Percentiles rank a stretch among this genome's conserved stretches.
Evolutionary conservation across 92 coral and sea anemone genomes (phyloP).

Genomic region (Parazoanthus swiftii): DNA sequence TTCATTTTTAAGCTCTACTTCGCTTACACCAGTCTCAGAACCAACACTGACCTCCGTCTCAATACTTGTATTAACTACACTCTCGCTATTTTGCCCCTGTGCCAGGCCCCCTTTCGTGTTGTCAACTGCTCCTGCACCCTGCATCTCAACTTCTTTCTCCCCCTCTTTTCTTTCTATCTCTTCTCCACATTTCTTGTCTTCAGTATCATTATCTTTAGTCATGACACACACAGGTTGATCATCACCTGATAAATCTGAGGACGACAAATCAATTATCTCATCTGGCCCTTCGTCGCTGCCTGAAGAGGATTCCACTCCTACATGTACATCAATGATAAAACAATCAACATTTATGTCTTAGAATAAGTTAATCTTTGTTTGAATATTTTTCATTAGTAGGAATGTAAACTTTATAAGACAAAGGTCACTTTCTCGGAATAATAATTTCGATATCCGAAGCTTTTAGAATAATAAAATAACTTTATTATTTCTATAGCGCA

Average conservation of each 20-base stretch:
- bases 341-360: too few species aligned
- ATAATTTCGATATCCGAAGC: too few species aligned
- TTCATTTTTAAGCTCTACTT: neutral
- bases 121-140: conserved; percentile 18
- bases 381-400: too few species aligned
- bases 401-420: too few species aligned
- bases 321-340: neutral
- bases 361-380: too few species aligned
- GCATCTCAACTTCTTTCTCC: conserved; percentile 14
- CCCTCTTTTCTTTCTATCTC: conserved; percentile 18
- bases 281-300: conserved; percentile 80
- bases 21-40: neutral
- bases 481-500: too few species aligned
- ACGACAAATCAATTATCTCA: conserved; percentile 83
- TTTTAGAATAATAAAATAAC: too few species aligned
- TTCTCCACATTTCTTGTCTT: neutral
- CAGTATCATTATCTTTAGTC: conserved; percentile 12
- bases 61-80: neutral
- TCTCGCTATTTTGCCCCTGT: neutral
- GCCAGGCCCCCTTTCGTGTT: neutral
- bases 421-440: too few species aligned
- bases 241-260: conserved; percentile 60
- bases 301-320: conserved; percentile 46
- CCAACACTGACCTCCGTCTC: neutral
- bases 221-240: conserved; percentile 49